These are phyloP conservation scores for Steatornis caripensis DNA, from an alignment of 2,113 vertebrate species.

Conservation along the genomic window DNA sequence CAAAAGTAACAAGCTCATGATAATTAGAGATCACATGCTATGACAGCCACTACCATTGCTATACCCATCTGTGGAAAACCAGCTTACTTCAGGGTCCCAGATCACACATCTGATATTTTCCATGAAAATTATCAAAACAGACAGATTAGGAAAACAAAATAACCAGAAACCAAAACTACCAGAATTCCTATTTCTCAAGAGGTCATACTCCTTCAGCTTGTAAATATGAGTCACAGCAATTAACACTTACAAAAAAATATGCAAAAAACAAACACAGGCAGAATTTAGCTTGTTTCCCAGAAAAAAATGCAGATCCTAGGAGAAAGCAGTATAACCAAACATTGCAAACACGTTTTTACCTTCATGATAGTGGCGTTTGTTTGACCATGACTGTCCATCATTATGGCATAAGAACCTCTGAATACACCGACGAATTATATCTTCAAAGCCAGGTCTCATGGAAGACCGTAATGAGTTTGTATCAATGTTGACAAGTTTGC, in stretches of 20 bases:
- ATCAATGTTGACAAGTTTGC: slow-evolving; percentile 95
- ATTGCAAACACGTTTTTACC: slow-evolving; percentile 66
- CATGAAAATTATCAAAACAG: not conserved
- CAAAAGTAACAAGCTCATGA: not conserved
- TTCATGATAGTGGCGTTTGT: slow-evolving; percentile 94
- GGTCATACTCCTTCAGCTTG: not conserved
- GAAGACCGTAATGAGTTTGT: slow-evolving; percentile 88
- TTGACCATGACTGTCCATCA: slow-evolving; percentile 93
- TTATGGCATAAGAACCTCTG: slow-evolving; percentile 93
- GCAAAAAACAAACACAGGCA: not conserved
- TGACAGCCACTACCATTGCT: not conserved
- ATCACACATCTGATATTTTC: not conserved
- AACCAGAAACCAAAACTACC: no score
- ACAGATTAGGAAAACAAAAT: not conserved
- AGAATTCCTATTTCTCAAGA: not conserved
- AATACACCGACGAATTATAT: slow-evolving; percentile 90
- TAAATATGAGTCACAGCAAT: not conserved
- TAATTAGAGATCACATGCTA: not conserved
- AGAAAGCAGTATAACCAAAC: not conserved
- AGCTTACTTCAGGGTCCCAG: not conserved
- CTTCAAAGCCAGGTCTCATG: slow-evolving; percentile 96
- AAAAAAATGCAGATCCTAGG: not conserved
- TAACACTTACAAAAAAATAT: not conserved
- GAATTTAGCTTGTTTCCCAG: not conserved
- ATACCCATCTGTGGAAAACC: not conserved